These are phyloP conservation scores for Artibeus lituratus DNA, from an alignment of 2,797 vertebrate species.

Conservation along the genomic window DNA sequence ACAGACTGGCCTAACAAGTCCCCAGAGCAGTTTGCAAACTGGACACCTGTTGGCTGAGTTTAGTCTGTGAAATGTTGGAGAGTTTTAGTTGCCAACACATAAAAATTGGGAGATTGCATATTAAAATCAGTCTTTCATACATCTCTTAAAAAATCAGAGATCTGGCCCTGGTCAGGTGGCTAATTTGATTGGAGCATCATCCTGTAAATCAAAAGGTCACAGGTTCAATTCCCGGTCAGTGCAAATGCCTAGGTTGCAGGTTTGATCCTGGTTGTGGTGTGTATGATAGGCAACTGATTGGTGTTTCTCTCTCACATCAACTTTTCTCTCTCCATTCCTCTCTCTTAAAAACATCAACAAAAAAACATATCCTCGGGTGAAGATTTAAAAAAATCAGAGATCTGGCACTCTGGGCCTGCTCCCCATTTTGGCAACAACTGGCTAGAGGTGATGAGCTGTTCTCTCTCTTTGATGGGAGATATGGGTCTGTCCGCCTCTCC, in stretches of 20 bases:
- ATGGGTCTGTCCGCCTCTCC: not conserved
- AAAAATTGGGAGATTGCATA: not conserved
- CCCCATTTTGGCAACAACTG: not conserved
- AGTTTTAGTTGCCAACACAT: not conserved
- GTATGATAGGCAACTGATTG: not conserved
- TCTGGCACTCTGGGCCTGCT: not conserved
- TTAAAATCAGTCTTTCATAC: not conserved
- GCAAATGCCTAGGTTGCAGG: not conserved
- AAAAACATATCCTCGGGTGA: not conserved
- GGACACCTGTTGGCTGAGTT: not conserved
- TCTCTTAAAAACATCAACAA: no score
- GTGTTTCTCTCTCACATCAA: not conserved
- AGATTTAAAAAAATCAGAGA: not conserved
- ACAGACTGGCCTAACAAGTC: not conserved
- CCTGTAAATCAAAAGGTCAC: not conserved
- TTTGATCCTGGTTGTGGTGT: not conserved
- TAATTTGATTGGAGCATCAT: not conserved
- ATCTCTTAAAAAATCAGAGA: not conserved
- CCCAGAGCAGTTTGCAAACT: not conserved
- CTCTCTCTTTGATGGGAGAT: not conserved
- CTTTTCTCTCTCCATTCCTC: not conserved
- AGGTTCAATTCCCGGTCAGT: not conserved
- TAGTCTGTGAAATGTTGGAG: not conserved
- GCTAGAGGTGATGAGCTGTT: not conserved
- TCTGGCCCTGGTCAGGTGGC: not conserved